Conservation (phyloP, 2,888 invertebrate species). For the Mamestra brassicae region DNA sequence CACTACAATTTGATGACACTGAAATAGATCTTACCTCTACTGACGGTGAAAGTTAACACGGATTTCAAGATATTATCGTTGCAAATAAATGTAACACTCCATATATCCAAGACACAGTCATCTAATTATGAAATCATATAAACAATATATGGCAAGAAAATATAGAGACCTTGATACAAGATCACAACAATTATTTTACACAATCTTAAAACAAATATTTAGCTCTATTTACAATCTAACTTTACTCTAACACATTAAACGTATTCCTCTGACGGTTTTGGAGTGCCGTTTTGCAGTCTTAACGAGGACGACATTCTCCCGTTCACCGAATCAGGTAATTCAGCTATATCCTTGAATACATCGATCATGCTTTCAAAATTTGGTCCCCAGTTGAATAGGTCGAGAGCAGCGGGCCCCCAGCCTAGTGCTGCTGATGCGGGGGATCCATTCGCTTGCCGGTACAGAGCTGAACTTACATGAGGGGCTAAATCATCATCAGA, state of each 20-base stretch:
- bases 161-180: constrained; percentile 89
- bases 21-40: neutral
- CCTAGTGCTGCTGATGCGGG: constrained; percentile 95
- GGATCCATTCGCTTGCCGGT: constrained; percentile 95
- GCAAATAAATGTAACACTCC: constrained; percentile 10
- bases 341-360: constrained; percentile 98
- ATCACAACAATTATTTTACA: constrained; percentile 85
- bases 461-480: constrained; percentile 94
- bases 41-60: neutral
- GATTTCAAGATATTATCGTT: neutral
- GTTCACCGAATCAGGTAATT: constrained; percentile 96
- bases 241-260: constrained; percentile 89
- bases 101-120: constrained; percentile 39
- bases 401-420: constrained; percentile 93
- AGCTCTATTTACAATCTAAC: constrained; percentile 70
- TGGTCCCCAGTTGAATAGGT: constrained; percentile 98
- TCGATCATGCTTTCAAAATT: constrained; percentile 98
- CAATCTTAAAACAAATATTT: constrained; percentile 70
- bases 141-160: constrained; percentile 89
- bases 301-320: constrained; percentile 94
- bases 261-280: constrained; percentile 97
- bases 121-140: constrained; percentile 65
- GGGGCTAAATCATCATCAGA: constrained; percentile 97
- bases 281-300: constrained; percentile 94
- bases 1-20: constrained; percentile 5